Evolutionary conservation across 2,797 vertebrate species (phyloP).

Genomic region (Threskiornis aethiopicus): DNA sequence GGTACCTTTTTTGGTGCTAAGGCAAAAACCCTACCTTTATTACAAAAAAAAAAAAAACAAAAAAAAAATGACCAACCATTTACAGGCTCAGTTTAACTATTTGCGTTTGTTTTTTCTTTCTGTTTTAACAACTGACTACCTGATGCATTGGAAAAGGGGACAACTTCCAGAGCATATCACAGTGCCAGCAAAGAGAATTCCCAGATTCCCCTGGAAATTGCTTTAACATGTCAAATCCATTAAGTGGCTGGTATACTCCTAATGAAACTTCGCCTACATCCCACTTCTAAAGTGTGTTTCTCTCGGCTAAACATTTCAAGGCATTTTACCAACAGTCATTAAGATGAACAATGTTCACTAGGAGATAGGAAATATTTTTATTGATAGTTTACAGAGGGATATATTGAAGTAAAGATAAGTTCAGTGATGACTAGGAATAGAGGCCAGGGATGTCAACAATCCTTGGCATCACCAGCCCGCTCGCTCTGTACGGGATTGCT

Average conservation of each 20-base stretch:
- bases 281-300: neutral
- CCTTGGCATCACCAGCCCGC: rapidly evolving
- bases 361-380: neutral
- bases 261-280: neutral
- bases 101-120: neutral
- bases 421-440: neutral
- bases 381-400: neutral
- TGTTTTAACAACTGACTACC: neutral
- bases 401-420: neutral
- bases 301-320: neutral
- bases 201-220: neutral
- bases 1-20: neutral
- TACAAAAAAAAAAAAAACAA: neutral
- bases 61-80: no score
- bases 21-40: neutral
- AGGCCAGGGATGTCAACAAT: neutral
- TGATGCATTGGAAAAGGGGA: neutral
- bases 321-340: neutral
- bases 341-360: neutral
- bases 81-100: neutral
- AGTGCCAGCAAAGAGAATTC: neutral
- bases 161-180: neutral
- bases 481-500: neutral
- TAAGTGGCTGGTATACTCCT: neutral
- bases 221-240: neutral